phyloP scores from a whole-genome alignment of 2,113 vertebrate species.

The Scytalopus superciliaris region DNA sequence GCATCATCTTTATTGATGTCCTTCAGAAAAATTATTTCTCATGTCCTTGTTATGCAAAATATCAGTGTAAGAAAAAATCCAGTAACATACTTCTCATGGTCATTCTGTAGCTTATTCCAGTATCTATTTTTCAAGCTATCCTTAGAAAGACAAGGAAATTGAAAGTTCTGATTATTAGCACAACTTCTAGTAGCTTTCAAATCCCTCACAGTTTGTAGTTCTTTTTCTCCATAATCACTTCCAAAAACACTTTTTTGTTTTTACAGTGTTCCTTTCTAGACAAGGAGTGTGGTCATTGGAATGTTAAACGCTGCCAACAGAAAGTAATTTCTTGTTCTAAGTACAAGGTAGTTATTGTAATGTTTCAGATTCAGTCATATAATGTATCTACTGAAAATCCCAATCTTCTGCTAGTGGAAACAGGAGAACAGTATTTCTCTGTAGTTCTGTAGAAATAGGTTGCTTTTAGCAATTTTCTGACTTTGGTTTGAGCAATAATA shows the following conservation, averaged over 20 bases:
- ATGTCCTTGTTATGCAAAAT: not conserved
- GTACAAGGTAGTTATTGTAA: constrained; percentile 6
- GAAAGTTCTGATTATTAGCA: not conserved
- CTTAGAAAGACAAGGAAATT: not conserved
- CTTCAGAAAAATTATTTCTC: not conserved
- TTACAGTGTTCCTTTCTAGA: not conserved
- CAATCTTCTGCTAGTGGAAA: not conserved
- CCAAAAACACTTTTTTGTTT: not conserved
- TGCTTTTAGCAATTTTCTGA: not conserved
- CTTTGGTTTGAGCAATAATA: not conserved
- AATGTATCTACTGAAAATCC: not conserved
- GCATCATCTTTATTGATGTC: not conserved
- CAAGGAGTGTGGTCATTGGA: not conserved
- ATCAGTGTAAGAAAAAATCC: not conserved
- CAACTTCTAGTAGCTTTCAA: not conserved
- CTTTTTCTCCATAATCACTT: not conserved
- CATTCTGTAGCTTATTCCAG: not conserved
- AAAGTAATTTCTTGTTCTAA: not conserved
- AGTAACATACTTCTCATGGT: not conserved
- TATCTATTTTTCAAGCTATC: not conserved
- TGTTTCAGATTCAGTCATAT: not conserved
- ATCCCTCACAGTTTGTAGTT: not conserved
- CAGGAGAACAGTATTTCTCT: not conserved
- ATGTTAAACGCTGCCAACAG: not conserved
- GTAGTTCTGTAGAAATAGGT: not conserved